These are phyloP conservation scores for Rhinatrema bivittatum DNA, from an alignment of 2,797 vertebrate species.

Conservation along the genomic window DNA sequence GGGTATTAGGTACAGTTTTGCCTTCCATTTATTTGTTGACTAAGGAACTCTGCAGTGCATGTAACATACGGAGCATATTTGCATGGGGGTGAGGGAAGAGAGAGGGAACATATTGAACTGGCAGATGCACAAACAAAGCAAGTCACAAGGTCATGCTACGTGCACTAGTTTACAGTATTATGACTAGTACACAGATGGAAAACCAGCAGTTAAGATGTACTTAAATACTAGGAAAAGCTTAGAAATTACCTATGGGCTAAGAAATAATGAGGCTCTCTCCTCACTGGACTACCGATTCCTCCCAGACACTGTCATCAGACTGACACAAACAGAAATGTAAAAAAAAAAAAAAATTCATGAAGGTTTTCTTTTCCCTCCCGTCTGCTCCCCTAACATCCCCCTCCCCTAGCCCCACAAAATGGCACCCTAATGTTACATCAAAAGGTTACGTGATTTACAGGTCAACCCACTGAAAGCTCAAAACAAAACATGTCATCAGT, in stretches of 20 bases:
- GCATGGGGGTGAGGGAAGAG: slow-evolving; percentile 65
- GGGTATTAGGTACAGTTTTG: slow-evolving; percentile 66
- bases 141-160: slow-evolving; percentile 59
- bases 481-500: too few species aligned
- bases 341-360: slow-evolving; percentile 30
- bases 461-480: too few species aligned
- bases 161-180: slow-evolving; percentile 54
- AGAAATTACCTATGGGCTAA: slow-evolving; percentile 52
- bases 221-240: slow-evolving; percentile 50
- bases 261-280: slow-evolving; percentile 40
- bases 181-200: slow-evolving; percentile 54
- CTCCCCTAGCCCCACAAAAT: too few species aligned
- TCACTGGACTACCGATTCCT: slow-evolving; percentile 42
- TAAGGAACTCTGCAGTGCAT: slow-evolving; percentile 51
- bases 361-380: too few species aligned
- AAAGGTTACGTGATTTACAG: too few species aligned
- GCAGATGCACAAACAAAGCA: slow-evolving; percentile 69
- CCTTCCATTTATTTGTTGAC: slow-evolving; percentile 65
- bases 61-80: slow-evolving; percentile 38
- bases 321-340: slow-evolving; percentile 47
- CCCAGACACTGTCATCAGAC: slow-evolving; percentile 45
- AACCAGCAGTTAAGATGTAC: slow-evolving; percentile 51
- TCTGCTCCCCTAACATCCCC: too few species aligned
- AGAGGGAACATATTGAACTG: slow-evolving; percentile 64
- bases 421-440: too few species aligned